A percentile compares a stretch with the other conserved stretches of the same genome.
These are phyloP conservation scores for Todiramphus chloris DNA, from an alignment of 2,113 vertebrate species.

Conservation along the genomic window DNA sequence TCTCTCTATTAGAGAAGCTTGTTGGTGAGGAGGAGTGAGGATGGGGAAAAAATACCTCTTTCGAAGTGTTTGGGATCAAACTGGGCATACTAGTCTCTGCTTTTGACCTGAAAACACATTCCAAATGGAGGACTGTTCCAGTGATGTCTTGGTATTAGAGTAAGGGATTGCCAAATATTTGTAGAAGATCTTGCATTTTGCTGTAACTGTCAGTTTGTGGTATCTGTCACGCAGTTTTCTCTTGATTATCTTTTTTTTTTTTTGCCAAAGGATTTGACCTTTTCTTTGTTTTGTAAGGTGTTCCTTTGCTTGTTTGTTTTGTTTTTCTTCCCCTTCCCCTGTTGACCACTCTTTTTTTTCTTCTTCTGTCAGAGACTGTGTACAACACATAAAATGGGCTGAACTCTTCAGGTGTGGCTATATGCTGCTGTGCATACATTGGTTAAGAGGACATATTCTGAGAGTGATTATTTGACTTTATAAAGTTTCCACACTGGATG, in stretches of 20 bases:
- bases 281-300: too few relatives aligned
- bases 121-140: background rate
- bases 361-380: background rate
- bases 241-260: background rate
- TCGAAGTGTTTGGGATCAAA: background rate
- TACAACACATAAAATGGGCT: background rate
- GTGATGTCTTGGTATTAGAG: background rate
- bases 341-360: background rate
- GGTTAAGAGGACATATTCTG: background rate
- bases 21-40: fast-evolving
- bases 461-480: background rate
- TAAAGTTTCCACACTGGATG: background rate
- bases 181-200: background rate
- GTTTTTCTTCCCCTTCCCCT: background rate
- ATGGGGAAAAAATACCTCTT: background rate
- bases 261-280: background rate
- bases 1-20: background rate
- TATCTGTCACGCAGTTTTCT: background rate
- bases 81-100: background rate
- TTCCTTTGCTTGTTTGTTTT: background rate
- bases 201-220: background rate
- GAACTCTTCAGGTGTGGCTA: background rate
- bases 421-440: background rate
- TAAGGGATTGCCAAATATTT: background rate
- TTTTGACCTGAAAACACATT: background rate